Base-by-base conservation (phyloP, 2,797 vertebrate species). In the Heteromormyrus szaboi region DNA sequence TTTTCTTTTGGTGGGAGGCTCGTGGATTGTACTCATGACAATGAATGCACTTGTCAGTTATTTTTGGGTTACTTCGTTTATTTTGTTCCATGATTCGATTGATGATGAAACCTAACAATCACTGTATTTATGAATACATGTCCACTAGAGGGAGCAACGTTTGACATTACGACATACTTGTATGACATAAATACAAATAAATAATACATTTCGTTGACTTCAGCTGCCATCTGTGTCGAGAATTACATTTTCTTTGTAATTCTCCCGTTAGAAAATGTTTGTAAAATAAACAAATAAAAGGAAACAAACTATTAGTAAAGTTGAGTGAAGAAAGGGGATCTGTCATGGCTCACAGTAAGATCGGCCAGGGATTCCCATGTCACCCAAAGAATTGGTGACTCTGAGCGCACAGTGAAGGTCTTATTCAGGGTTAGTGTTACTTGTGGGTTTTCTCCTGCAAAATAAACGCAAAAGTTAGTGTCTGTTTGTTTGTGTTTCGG, bases 1-100 rank as follows among this genome's bases (percentile, higher is more conserved):
- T 72, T 89, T 87, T 87, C n/a, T 79, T 94, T 93, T 94, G 92
- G 95, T 92, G 91, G 95, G 94, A 94, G 90, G 93, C 95, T 93
- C 91, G 89, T 93, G 91, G 72, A 65, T 89, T 2, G 33, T 50
- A 33, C 48, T 89, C 12, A 51, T 88, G 5, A 68, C 72, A 86
- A 22, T 86, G 46, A 68, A 51, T 65, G 59, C 33, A 59, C 33
- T 87, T 76, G 17, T 53, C 44, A 85, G 65, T 81, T 65, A 68
- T 29, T 17, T 89, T 68, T 83, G 41, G 29, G 68, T 44, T 51
- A 33, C 11, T 76, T 88, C 0, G n/a, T 88, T 54, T 53, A 41
- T 53, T 83, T 81, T 81, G 33, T 81, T 88, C 76, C 22, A 11
- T 29, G 14, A 7, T 87, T 19, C 50, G 65, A 25, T 25, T 62